Percentiles rank a stretch among this genome's conserved stretches.
These are phyloP conservation scores for Abrostola tripartita DNA, from an alignment of 2,888 invertebrate genomes.

Conservation along the genomic window DNA sequence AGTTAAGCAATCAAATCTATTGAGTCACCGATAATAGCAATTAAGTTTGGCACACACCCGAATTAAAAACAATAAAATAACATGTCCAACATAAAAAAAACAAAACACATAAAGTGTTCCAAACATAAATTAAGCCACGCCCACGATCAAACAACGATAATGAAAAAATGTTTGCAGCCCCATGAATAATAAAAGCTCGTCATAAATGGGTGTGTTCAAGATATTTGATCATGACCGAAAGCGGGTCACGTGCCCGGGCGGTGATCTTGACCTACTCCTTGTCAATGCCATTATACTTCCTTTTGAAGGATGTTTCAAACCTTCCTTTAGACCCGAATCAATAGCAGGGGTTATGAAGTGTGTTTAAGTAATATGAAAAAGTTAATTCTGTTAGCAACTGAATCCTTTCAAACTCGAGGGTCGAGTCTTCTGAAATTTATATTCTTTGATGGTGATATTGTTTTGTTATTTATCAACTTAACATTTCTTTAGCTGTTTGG, in stretches of 20 bases:
- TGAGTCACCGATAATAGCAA: too few species aligned
- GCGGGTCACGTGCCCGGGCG: slow-evolving; percentile 34
- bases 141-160: slow-evolving; percentile 16
- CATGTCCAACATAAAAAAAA: background rate
- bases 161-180: slow-evolving; percentile 23
- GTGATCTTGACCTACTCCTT: slow-evolving; percentile 51
- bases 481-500: too few species aligned
- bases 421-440: too few species aligned
- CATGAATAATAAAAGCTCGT: slow-evolving; percentile 25
- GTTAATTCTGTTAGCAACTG: too few species aligned
- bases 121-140: slow-evolving; percentile 15
- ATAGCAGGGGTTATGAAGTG: slow-evolving; percentile 14
- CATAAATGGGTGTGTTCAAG: slow-evolving; percentile 30
- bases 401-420: too few species aligned
- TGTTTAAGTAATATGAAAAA: slow-evolving; percentile 28
- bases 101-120: background rate
- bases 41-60: too few species aligned
- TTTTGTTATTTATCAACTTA: too few species aligned
- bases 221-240: slow-evolving; percentile 66
- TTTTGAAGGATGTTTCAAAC: slow-evolving; percentile 15
- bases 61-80: background rate
- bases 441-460: too few species aligned
- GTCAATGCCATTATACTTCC: slow-evolving; percentile 28
- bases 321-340: slow-evolving; percentile 19
- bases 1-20: too few species aligned